These are phyloP conservation scores for Leptodactylus fallax DNA, from an alignment of 2,797 vertebrate genomes.

Conservation along the genomic window DNA sequence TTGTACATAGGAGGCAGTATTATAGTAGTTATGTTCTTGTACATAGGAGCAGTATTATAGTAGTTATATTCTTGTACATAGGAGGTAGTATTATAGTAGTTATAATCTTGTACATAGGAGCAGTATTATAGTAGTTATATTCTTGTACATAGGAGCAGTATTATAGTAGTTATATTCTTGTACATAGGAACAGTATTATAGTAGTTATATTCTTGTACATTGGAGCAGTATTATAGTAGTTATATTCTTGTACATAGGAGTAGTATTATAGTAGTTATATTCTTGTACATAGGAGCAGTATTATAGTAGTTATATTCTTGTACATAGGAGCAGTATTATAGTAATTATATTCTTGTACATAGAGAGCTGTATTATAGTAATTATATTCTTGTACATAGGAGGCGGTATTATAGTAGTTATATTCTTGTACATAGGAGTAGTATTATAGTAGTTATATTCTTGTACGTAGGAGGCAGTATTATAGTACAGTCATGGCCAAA, in stretches of 20 bases:
- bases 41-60: neutral
- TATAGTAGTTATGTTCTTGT: slow-evolving; percentile 1
- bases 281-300: neutral
- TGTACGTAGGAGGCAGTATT: neutral
- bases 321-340: too few species aligned
- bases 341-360: too few species aligned
- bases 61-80: neutral
- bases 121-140: too few species aligned
- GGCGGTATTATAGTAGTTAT: too few species aligned
- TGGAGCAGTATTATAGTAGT: neutral
- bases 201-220: neutral
- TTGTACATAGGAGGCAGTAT: neutral
- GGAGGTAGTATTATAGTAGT: neutral
- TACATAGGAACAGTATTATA: neutral
- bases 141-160: neutral
- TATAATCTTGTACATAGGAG: too few species aligned
- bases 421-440: neutral
- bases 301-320: too few species aligned
- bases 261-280: neutral
- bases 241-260: neutral
- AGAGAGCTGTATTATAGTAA: too few species aligned
- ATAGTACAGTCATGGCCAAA: too few species aligned
- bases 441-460: slow-evolving; percentile 3
- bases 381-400: too few species aligned
- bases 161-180: slow-evolving; percentile 9